A percentile compares a stretch with the other conserved stretches of the same genome.
phyloP scores from a whole-genome alignment of 2,113 vertebrate species.

The Parus major region DNA sequence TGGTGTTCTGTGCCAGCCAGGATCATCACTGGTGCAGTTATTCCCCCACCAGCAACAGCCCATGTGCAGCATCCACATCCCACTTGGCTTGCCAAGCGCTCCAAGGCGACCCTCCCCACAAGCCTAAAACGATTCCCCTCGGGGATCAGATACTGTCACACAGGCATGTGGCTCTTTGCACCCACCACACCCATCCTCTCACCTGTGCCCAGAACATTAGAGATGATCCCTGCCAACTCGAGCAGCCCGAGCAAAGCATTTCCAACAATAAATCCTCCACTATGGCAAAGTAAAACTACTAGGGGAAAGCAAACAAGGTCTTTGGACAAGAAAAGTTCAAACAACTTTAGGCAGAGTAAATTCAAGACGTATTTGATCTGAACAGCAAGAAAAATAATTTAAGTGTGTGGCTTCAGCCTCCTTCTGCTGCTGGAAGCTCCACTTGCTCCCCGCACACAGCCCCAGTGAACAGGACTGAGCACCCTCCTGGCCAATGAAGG shows the following conservation, averaged over 20 bases:
- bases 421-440: neutral
- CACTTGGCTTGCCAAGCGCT: neutral
- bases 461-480: neutral
- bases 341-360: neutral
- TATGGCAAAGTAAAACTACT: neutral
- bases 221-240: neutral
- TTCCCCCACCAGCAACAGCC: neutral
- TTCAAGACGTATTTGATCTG: neutral
- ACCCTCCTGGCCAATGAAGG: fast-evolving
- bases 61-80: neutral
- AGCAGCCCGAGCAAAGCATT: neutral
- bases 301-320: neutral
- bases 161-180: fast-evolving
- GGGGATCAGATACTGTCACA: neutral
- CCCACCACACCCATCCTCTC: neutral
- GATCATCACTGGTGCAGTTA: neutral
- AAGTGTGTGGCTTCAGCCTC: neutral
- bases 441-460: neutral
- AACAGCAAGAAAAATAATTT: neutral
- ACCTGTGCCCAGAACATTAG: fast-evolving
- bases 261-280: neutral
- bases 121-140: fast-evolving
- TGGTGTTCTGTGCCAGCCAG: fast-evolving
- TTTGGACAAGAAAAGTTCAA: neutral
- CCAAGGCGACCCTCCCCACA: fast-evolving